These are phyloP conservation scores for Centruroides vittatus DNA, from an alignment of 1,140 invertebrate species.

Conservation along the genomic window DNA sequence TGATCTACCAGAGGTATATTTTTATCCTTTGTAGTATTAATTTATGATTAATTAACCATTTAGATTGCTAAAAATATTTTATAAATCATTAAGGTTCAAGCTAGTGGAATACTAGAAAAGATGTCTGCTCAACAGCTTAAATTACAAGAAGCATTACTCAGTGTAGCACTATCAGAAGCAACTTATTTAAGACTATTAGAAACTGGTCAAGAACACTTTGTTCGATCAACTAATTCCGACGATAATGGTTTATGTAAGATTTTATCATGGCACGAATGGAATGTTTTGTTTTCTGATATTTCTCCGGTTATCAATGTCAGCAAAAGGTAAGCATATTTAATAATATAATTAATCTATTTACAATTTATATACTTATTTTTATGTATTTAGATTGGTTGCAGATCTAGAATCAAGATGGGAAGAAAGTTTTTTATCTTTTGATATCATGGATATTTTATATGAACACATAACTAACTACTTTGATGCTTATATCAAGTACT, in stretches of 20 bases:
- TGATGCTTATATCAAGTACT: constrained; percentile 76
- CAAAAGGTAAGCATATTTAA: constrained; percentile 13
- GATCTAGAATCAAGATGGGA: constrained; percentile 83
- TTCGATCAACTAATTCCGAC: constrained; percentile 55
- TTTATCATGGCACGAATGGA: constrained; percentile 40
- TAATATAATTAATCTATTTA: no score
- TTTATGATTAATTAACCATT: no score
- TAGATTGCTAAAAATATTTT: no score
- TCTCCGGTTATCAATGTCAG: constrained; percentile 36
- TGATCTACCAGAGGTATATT: neutral
- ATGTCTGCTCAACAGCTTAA: constrained; percentile 54
- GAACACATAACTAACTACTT: constrained; percentile 65
- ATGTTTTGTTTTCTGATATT: constrained; percentile 67
- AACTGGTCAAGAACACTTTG: constrained; percentile 74
- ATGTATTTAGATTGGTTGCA: constrained; percentile 44
- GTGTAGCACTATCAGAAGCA: constrained; percentile 90
- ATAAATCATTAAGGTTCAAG: constrained; percentile 24
- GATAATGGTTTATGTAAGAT: constrained; percentile 43
- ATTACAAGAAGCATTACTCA: constrained; percentile 84
- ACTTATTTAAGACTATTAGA: constrained; percentile 88
- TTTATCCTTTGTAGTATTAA: no score
- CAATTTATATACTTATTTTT: neutral
- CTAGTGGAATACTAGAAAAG: constrained; percentile 39
- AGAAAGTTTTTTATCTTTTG: constrained; percentile 61
- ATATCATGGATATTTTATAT: constrained; percentile 67